A percentile compares a stretch with the other conserved stretches of the same genome.
These are phyloP conservation scores for Myxocyprinus asiaticus DNA, from an alignment of 2,113 vertebrate genomes.

Conservation along the genomic window DNA sequence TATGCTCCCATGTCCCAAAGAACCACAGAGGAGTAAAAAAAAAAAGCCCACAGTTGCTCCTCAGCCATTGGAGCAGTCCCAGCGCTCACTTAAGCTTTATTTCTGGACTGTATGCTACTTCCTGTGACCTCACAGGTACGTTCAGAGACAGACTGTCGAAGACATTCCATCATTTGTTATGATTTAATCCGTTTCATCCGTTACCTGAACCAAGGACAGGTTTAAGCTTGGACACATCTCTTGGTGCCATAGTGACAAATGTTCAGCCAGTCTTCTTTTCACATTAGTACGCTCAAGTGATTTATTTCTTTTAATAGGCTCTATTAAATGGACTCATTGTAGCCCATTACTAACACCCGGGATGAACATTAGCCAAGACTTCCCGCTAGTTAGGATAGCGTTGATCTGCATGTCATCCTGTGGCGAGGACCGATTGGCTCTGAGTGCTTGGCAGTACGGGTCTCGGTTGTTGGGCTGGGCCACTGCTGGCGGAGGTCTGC, in stretches of 20 bases:
- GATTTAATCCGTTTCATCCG: background rate
- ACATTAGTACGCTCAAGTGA: background rate
- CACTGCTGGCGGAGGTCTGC: slow-evolving; percentile 53
- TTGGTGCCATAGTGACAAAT: background rate
- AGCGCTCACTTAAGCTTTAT: slow-evolving; percentile 11
- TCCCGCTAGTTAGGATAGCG: slow-evolving; percentile 43
- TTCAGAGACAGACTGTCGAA: slow-evolving; percentile 17
- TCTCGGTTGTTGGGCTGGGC: slow-evolving; percentile 51
- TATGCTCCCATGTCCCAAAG: slow-evolving; percentile 58
- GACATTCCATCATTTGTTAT: background rate
- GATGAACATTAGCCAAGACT: slow-evolving; percentile 11
- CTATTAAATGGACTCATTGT: slow-evolving; percentile 32
- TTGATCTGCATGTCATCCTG: slow-evolving; percentile 44
- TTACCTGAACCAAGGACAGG: background rate
- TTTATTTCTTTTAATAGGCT: slow-evolving; percentile 31
- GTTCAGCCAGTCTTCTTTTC: slow-evolving; percentile 13
- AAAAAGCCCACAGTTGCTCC: slow-evolving; percentile 64
- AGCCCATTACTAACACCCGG: slow-evolving; percentile 5
- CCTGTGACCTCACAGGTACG: slow-evolving; percentile 2
- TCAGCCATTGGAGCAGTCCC: slow-evolving; percentile 56
- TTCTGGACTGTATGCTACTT: background rate
- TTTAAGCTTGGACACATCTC: background rate
- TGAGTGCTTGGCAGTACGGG: slow-evolving; percentile 52
- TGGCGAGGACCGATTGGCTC: slow-evolving; percentile 64
- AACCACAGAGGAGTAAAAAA: slow-evolving; percentile 31